A percentile compares a stretch with the other conserved stretches of the same genome.
Conservation (phyloP, 2,888 invertebrate species). For the Sepiola atlantica region DNA sequence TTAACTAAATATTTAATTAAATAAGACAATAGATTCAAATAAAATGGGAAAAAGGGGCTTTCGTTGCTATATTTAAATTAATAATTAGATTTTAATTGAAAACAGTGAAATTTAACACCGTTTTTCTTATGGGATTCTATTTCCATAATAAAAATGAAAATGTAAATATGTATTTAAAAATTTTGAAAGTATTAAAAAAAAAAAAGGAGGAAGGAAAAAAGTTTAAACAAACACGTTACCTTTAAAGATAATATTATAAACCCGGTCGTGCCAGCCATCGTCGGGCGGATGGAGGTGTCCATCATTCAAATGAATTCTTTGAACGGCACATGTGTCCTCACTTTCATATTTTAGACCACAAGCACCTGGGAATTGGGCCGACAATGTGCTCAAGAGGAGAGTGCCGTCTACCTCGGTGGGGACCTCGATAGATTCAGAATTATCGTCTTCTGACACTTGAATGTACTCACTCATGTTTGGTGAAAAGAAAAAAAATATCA, state of each 20-base stretch:
- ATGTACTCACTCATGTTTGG: constrained; percentile 79
- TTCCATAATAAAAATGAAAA: neutral
- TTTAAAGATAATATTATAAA: constrained; percentile 81
- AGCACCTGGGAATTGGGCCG: constrained; percentile 97
- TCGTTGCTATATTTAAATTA: neutral
- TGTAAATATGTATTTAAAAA: neutral
- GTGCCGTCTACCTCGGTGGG: constrained; percentile 97
- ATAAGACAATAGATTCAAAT: too few species aligned
- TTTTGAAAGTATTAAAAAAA: neutral
- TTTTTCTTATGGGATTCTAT: neutral
- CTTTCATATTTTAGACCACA: constrained; percentile 97
- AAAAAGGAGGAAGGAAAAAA: neutral
- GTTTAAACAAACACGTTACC: constrained; percentile 58
- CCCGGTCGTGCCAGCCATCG: constrained; percentile 86
- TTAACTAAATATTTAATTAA: too few species aligned
- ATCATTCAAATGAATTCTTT: constrained; percentile 84
- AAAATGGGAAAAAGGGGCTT: neutral
- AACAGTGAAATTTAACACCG: neutral
- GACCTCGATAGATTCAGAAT: constrained; percentile 94
- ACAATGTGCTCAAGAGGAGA: constrained; percentile 91
- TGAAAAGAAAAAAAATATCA: neutral
- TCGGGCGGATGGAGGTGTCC: constrained; percentile 94
- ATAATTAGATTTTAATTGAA: neutral
- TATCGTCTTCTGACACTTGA: constrained; percentile 95
- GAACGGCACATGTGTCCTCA: constrained; percentile 80